Percentiles rank a stretch among this genome's conserved stretches.
Conservation (phyloP, 2,888 invertebrate genomes). For the Oasisia sp. region DNA sequence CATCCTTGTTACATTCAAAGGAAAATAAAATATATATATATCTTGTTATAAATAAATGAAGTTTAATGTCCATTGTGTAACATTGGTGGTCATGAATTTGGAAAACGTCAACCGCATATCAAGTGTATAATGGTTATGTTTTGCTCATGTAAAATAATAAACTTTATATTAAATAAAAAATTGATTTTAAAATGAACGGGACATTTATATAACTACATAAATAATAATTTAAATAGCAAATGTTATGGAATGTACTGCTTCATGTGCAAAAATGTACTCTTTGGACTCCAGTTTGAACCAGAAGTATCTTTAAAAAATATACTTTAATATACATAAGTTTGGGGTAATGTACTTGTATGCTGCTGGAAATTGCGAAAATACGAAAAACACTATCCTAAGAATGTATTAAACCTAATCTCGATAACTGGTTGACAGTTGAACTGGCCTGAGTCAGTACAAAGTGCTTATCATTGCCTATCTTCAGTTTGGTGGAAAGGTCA, state of each 20-base stretch:
- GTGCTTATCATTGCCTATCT: not conserved
- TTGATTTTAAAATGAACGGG: not conserved
- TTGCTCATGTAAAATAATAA: not conserved
- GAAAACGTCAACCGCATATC: not conserved
- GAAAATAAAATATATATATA: not conserved
- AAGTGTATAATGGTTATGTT: not conserved
- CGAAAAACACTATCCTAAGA: not conserved
- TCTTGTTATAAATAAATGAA: not conserved
- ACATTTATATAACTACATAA: not conserved
- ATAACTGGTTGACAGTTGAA: not conserved
- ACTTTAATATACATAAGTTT: not conserved
- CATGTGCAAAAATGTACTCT: not conserved
- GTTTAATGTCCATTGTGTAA: not conserved
- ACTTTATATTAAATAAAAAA: not conserved
- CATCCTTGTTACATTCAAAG: not conserved
- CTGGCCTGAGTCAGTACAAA: not conserved
- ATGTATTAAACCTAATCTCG: not conserved
- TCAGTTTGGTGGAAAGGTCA: not conserved
- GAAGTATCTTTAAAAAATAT: not conserved
- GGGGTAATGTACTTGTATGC: constrained; percentile 6
- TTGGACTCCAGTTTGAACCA: not conserved
- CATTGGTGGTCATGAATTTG: not conserved
- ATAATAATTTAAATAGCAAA: too few relatives aligned
- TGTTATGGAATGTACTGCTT: not conserved
- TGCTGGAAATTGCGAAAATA: not conserved